Evolutionary conservation across 2,113 vertebrate species (phyloP), one percentile per base, ranked within the genome.

Genomic region (Phaethornis superciliosus): DNA sequence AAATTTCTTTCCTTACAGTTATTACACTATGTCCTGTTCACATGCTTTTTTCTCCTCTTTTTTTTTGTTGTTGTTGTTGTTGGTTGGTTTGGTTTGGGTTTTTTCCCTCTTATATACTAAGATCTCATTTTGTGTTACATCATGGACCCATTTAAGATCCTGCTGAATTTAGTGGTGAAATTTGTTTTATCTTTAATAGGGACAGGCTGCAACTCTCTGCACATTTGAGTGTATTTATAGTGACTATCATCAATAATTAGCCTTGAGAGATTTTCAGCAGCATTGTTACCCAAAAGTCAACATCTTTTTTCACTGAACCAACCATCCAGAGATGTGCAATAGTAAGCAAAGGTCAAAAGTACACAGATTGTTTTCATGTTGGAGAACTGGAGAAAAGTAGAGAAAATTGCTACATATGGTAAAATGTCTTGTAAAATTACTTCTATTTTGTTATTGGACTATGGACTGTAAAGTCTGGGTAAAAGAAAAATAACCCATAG

Each of bases 101-200:
- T 37, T 40, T 40, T 40, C 40, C 40, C 40, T 27, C 13, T 62
- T 62, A 8, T 13, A 37, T 24, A 7, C 67, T 64, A 19, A 72
- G 63, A 54, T 91, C 22, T 72, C 49, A 27, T 11, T 84, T 81
- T 56, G 9, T 28, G 26, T 74, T 92, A 27, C 27, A n/a, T n/a
- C 75, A 52, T 33, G 54, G 44, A 47, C 27, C 2, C 2, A 35
- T 74, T 89, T 46, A 62, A 87, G 26, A 33, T 80, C 49, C 74
- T 76, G 27, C 75, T 91, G 77, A 92, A 85, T 87, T 81, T 79
- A 78, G 40, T 71, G 37, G 15, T 69, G n/a, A 74, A 88, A 84
- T 19, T 68, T 65, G 6, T 55, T 65, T 93, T 95, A 80, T 70
- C 32, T 92, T 92, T 81, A 82, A 90, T 69, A 80, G 51, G 46